Percentiles rank a stretch among this genome's conserved stretches.
These are phyloP conservation scores for Drosophila sp. DNA, from an alignment of 1,140 invertebrate genomes.

Conservation along the genomic window DNA sequence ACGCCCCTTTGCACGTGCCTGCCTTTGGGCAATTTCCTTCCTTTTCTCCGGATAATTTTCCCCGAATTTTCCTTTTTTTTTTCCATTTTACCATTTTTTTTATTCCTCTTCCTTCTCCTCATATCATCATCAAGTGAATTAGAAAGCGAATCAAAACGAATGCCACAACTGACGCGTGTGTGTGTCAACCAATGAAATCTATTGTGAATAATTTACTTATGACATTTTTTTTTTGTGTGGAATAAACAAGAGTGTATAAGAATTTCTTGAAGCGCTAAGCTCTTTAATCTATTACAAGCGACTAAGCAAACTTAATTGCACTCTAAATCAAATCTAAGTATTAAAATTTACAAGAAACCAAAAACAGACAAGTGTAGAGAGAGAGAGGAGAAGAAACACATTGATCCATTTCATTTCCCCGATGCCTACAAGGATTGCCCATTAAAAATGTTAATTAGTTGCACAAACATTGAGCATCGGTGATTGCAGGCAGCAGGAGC, in stretches of 20 bases:
- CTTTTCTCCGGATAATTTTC: conserved; percentile 48
- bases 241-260: background rate
- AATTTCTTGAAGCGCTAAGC: background rate
- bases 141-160: conserved; percentile 62
- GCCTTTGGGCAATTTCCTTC: conserved; percentile 39
- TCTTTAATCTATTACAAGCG: conserved; percentile 4
- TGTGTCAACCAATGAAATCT: conserved; percentile 72
- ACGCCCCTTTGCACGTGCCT: conserved; percentile 53
- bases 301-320: conserved; percentile 48
- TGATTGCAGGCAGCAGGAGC: conserved; percentile 46
- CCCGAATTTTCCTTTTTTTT: background rate
- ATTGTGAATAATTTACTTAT: conserved; percentile 79
- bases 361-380: background rate
- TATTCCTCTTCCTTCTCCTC: background rate
- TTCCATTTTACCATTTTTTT: conserved; percentile 29
- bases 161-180: conserved; percentile 65
- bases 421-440: conserved; percentile 72
- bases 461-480: conserved; percentile 77
- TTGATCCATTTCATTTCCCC: conserved; percentile 57
- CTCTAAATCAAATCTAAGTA: conserved; percentile 63
- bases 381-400: background rate
- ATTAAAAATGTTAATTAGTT: conserved; percentile 82
- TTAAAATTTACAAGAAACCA: background rate
- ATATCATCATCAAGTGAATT: conserved; percentile 49
- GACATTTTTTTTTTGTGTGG: conserved; percentile 57